Evolutionary conservation across 2,113 vertebrate species (phyloP), one percentile per base, ranked within the genome.

Genomic region (Hippocampus comes): DNA sequence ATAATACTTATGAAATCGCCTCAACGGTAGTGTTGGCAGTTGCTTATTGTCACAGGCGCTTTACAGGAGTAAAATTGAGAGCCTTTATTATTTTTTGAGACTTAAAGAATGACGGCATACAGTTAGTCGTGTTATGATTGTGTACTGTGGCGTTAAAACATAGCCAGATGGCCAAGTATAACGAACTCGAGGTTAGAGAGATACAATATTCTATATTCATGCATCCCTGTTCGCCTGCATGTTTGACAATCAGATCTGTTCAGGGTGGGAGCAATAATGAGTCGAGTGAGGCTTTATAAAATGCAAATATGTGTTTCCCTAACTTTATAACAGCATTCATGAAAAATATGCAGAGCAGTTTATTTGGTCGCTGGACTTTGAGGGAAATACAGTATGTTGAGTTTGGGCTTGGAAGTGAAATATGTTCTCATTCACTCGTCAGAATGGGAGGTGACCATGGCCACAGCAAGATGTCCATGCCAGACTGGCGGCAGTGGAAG

Each of bases 401-500:
- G 20, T 38, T 5, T 21, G 41, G 11, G 7, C 1, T 23, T 66
- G n/a, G 2, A 64, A 27, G 3, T 1, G 34, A 25, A 63, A 1
- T 5, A 43, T 69, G 6, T 11, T 3, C 12, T 1, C 65, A 18
- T 65, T 1, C 74, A 9, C 68, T 60, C 42, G 25, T 25, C 41
- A 92, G 92, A 3, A 94, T 95, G 89, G 94, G 94, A 53, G 93
- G 93, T 56, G 92, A 91, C 75, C 94, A 95, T 15, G 93, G 91
- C 12, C 93, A 92, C 42, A 70, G 80, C 70, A 97, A 97, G 81
- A 2, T 94, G 75, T 81, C 90, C 4, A 85, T 99, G 82, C 96
- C 96, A 0, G 96, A 99, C 89, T 94, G 94, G 79, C 92, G 69
- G 67, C 91, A 91, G 38, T 99, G 97, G 97, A 97, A 95, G 78